Evolutionary conservation across 2,888 invertebrate species (phyloP).

Genomic region (Hirtodrosophila duncani): DNA sequence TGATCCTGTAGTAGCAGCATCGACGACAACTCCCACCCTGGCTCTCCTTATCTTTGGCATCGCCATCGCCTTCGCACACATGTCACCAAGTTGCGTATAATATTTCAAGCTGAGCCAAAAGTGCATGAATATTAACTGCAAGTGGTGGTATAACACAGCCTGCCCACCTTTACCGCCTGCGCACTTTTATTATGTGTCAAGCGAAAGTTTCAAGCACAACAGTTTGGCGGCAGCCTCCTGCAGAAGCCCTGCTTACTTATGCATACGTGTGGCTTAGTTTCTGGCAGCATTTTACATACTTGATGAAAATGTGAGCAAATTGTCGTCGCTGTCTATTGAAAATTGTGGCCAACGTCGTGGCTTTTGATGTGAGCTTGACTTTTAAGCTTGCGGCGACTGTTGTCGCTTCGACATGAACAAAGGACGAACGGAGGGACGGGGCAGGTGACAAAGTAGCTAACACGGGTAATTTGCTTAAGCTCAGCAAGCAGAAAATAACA

Average conservation of each 20-base stretch:
- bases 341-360: slow-evolving; percentile 22
- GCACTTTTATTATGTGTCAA: slow-evolving; percentile 40
- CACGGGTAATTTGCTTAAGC: slow-evolving; percentile 67
- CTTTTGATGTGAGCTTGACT: background rate
- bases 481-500: slow-evolving; percentile 66
- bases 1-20: slow-evolving; percentile 63
- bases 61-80: slow-evolving; percentile 39
- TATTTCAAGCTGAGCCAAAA: slow-evolving; percentile 58
- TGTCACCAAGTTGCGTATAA: slow-evolving; percentile 54
- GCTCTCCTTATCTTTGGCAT: too few species aligned
- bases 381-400: background rate
- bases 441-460: slow-evolving; percentile 12
- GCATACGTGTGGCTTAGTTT: slow-evolving; percentile 59
- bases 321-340: slow-evolving; percentile 48
- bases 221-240: slow-evolving; percentile 7
- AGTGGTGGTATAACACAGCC: slow-evolving; percentile 33
- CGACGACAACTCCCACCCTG: slow-evolving; percentile 38
- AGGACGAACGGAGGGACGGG: slow-evolving; percentile 6
- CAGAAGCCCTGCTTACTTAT: slow-evolving; percentile 47
- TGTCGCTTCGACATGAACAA: background rate
- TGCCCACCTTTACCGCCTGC: background rate
- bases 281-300: slow-evolving; percentile 41
- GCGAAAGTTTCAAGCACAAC: slow-evolving; percentile 44
- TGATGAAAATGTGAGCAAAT: slow-evolving; percentile 48
- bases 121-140: slow-evolving; percentile 71